Evolutionary conservation across 2,888 invertebrate genomes (phyloP), one percentile per base, ranked within the genome.

Genomic region (Trachelus tabidus): DNA sequence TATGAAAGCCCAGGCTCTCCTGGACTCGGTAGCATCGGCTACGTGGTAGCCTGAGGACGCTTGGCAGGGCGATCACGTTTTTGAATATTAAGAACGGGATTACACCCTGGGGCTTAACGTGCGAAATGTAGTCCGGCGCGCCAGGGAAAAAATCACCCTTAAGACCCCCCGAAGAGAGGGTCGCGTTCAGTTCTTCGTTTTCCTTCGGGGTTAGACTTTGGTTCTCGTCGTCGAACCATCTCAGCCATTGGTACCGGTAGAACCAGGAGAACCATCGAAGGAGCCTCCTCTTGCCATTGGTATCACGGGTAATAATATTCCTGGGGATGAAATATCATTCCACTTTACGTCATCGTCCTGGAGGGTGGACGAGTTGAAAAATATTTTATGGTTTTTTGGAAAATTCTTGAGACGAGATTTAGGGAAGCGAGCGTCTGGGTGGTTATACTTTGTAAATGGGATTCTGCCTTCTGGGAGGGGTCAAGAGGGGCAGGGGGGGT

Each of bases 81-180:
- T 91, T 91, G 91, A 91, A 91, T 91, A 91, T 91, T 91, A 91
- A 91, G 90, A 90, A 87, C 85, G 89, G 91, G 91, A 91, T 91
- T 91, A 91, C 91, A 87, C 88, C 86, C 83, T 86, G 56, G 87
- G 89, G 91, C 91, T 91, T 91, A 91, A 88, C 89, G 87, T 90
- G 89, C 89, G 85, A 90, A 91, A 91, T 91, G 91, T 89, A 89
- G 91, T 90, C 89, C 87, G 86, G 81, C 86, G 87, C 84, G 82
- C 82, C 85, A 82, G 68, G 83, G 83, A 84, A 82, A 88, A 87
- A 87, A 88, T 87, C 85, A 84, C 88, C 86, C 86, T 85, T 87
- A 88, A 89, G 85, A 87, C 86, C 85, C 82, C 81, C 79, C 68
- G 79, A 69, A 79, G 77, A 69, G 68, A 73, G 35, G n/a, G 33